These are phyloP conservation scores for Menidia beryllina DNA, from an alignment of 2,113 vertebrate species.

Conservation along the genomic window DNA sequence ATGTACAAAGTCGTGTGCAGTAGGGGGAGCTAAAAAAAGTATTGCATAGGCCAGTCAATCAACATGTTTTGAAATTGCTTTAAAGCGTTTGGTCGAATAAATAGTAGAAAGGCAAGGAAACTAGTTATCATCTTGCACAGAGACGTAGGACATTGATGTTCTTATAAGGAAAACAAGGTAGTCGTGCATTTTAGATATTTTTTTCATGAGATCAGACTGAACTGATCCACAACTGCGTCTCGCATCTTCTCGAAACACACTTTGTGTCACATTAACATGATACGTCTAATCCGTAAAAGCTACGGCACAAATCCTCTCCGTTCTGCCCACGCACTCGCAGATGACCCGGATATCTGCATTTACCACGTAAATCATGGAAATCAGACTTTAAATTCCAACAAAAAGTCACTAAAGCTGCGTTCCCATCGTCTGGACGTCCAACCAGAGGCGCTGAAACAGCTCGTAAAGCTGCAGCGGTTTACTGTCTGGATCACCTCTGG, in stretches of 20 bases:
- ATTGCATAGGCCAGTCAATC: too few relatives aligned
- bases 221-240: conserved; percentile 6
- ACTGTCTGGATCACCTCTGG: conserved; percentile 19
- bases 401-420: conserved; percentile 3
- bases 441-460: background rate
- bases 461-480: conserved; percentile 28
- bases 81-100: too few relatives aligned
- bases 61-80: too few relatives aligned
- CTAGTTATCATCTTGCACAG: too few relatives aligned
- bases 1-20: too few relatives aligned
- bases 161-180: too few relatives aligned
- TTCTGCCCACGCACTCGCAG: background rate
- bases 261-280: background rate
- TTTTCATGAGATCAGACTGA: too few relatives aligned
- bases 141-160: too few relatives aligned
- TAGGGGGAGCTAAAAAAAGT: too few relatives aligned
- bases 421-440: background rate
- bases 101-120: too few relatives aligned
- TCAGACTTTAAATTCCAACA: conserved; percentile 16
- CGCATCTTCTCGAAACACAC: background rate
- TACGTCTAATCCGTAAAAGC: background rate
- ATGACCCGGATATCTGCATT: conserved; percentile 12
- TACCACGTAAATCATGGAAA: conserved; percentile 10
- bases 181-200: too few relatives aligned
- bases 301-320: background rate